These are phyloP conservation scores for Solenodon paradoxus DNA, from an alignment of 2,113 vertebrate genomes.

Conservation along the genomic window DNA sequence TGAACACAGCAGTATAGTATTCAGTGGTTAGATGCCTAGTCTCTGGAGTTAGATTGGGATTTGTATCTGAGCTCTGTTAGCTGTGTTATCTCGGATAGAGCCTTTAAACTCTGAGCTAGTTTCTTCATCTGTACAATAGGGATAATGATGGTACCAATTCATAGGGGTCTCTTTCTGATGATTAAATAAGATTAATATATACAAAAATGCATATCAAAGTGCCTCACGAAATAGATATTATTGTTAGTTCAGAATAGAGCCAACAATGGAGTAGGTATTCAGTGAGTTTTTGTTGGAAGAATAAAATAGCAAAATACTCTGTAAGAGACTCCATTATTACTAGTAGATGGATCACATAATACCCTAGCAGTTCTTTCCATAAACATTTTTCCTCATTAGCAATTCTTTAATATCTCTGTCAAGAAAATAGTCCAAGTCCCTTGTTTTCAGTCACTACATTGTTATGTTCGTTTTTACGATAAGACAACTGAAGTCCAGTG, in stretches of 20 bases:
- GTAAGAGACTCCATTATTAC: neutral
- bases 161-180: neutral
- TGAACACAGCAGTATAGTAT: neutral
- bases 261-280: neutral
- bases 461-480: neutral
- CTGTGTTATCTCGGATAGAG: conserved; percentile 22
- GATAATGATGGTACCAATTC: neutral
- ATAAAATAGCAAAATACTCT: conserved; percentile 21
- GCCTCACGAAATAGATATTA: neutral
- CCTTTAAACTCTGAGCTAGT: neutral
- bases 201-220: neutral
- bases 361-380: neutral
- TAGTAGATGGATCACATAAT: neutral
- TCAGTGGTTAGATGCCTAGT: neutral
- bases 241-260: neutral
- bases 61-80: conserved; percentile 39
- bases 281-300: conserved; percentile 46
- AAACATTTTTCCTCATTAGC: conserved; percentile 24
- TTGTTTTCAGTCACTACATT: conserved; percentile 39
- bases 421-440: neutral
- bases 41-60: neutral
- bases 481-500: neutral
- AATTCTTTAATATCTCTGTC: conserved; percentile 17
- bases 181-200: neutral
- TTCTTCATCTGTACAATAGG: conserved; percentile 24